Percentiles rank a stretch among this genome's conserved stretches.
Evolutionary conservation across 2,797 vertebrate genomes (phyloP).

Genomic region (Scleropages formosus): DNA sequence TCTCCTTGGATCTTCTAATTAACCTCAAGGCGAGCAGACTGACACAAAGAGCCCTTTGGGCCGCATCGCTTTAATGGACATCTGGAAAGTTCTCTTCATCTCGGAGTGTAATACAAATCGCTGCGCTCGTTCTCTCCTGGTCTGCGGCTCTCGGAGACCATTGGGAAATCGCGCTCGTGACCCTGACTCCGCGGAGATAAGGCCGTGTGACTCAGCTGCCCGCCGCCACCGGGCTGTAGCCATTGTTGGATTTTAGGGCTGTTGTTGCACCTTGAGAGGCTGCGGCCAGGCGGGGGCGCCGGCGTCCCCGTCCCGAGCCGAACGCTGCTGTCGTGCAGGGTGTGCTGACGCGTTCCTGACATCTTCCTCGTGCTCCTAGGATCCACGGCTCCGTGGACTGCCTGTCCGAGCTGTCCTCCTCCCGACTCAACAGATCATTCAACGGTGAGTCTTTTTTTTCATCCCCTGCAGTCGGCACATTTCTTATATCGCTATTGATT

Average conservation of each 20-base stretch:
- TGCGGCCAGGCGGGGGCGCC: too few relatives aligned
- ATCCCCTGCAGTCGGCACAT: too few relatives aligned
- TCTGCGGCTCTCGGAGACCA: constrained; percentile 53
- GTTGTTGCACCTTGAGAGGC: too few relatives aligned
- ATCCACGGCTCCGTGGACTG: constrained; percentile 87
- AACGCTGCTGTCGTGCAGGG: too few relatives aligned
- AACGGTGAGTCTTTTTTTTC: constrained; percentile 64
- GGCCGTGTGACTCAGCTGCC: too few relatives aligned
- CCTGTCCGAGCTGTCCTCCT: constrained; percentile 82
- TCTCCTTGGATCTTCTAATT: constrained; percentile 48
- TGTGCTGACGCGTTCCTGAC: too few relatives aligned
- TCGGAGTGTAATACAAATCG: neutral
- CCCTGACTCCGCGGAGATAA: too few relatives aligned
- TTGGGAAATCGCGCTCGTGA: neutral
- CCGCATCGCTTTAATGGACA: constrained; percentile 45
- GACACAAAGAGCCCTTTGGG: constrained; percentile 27
- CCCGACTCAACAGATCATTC: constrained; percentile 73
- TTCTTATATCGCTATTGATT: too few relatives aligned
- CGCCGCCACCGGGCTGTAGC: neutral
- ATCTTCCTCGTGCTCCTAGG: constrained; percentile 48
- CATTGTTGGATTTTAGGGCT: neutral
- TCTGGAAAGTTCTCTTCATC: constrained; percentile 41
- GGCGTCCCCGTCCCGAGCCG: too few relatives aligned
- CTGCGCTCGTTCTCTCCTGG: constrained; percentile 41
- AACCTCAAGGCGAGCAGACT: constrained; percentile 47